Percentiles rank a stretch among this genome's conserved stretches.
These are phyloP conservation scores for Andrena bucephala DNA, from an alignment of 2,888 invertebrate species.

Conservation along the genomic window DNA sequence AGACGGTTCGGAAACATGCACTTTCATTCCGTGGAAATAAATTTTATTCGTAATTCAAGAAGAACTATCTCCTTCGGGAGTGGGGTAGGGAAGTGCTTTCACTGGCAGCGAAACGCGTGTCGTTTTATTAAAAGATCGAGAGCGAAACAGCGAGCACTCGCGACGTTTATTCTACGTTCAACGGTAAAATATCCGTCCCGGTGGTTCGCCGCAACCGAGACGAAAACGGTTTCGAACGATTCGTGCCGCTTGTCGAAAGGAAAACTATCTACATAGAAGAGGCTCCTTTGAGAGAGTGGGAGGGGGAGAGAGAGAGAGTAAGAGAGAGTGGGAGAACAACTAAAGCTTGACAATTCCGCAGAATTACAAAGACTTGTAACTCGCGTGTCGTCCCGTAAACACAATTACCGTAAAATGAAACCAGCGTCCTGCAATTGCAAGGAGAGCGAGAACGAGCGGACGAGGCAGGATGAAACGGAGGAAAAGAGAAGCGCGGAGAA, in stretches of 20 bases:
- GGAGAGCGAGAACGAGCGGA: conserved; percentile 36
- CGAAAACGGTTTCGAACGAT: conserved; percentile 7
- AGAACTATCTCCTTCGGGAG: conserved; percentile 22
- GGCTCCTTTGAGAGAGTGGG: conserved; percentile 11
- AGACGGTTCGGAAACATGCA: conserved; percentile 9
- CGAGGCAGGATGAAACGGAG: conserved; percentile 12
- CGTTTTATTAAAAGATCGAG: conserved; percentile 5
- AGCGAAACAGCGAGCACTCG: conserved; percentile 2
- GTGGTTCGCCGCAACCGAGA: background rate
- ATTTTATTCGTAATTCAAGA: conserved; percentile 39
- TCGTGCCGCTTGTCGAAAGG: conserved; percentile 16
- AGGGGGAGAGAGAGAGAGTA: background rate
- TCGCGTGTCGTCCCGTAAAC: conserved; percentile 76
- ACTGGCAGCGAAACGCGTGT: background rate
- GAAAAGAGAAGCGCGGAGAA: conserved; percentile 62
- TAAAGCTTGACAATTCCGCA: conserved; percentile 55
- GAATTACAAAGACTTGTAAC: conserved; percentile 71
- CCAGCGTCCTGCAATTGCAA: conserved; percentile 50
- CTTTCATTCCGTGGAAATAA: conserved; percentile 41
- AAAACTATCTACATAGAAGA: conserved; percentile 1
- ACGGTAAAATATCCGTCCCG: conserved; percentile 5
- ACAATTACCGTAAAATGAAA: conserved; percentile 75
- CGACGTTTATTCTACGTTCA: conserved; percentile 6
- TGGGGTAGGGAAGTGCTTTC: background rate
- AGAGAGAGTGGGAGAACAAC: background rate